Percentiles rank a stretch among this genome's conserved stretches.
Conservation (phyloP, 1,140 invertebrate species). For the Trichonephila inaurata region DNA sequence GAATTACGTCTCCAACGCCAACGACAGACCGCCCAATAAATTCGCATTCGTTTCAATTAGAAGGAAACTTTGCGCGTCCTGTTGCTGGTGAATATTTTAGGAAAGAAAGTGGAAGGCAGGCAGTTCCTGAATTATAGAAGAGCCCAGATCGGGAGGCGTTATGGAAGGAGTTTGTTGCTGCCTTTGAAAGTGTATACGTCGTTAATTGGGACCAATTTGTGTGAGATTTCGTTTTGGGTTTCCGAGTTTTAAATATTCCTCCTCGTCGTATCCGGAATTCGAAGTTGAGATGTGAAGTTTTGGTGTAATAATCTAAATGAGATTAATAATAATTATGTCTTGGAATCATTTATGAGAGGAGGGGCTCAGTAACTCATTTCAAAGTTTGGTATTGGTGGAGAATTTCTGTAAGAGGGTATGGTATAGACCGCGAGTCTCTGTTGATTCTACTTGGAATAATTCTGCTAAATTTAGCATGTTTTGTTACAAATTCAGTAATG, state of each 20-base stretch:
- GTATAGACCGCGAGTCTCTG: neutral
- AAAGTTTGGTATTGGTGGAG: neutral
- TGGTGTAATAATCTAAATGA: constrained; percentile 15
- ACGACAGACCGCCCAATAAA: constrained; percentile 43
- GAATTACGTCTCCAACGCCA: constrained; percentile 42
- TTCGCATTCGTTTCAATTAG: constrained; percentile 74
- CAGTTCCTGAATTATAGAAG: constrained; percentile 53
- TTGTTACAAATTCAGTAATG: no score
- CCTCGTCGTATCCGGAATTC: neutral
- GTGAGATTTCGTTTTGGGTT: neutral
- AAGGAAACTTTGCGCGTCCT: constrained; percentile 1
- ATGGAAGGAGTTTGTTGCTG: constrained; percentile 26
- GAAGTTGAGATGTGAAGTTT: neutral
- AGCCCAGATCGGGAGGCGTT: constrained; percentile 1
- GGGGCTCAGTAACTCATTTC: neutral
- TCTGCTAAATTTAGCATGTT: no score
- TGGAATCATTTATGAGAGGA: neutral
- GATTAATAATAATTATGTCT: constrained; percentile 12
- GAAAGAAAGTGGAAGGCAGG: constrained; percentile 6
- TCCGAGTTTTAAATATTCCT: constrained; percentile 24
- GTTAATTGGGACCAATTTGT: constrained; percentile 63
- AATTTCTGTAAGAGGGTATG: neutral
- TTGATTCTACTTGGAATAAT: no score
- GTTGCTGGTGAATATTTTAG: constrained; percentile 67
- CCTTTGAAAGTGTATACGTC: neutral